Evolutionary conservation across 2,113 vertebrate genomes (phyloP).

Genomic region (Polypterus bichir): DNA sequence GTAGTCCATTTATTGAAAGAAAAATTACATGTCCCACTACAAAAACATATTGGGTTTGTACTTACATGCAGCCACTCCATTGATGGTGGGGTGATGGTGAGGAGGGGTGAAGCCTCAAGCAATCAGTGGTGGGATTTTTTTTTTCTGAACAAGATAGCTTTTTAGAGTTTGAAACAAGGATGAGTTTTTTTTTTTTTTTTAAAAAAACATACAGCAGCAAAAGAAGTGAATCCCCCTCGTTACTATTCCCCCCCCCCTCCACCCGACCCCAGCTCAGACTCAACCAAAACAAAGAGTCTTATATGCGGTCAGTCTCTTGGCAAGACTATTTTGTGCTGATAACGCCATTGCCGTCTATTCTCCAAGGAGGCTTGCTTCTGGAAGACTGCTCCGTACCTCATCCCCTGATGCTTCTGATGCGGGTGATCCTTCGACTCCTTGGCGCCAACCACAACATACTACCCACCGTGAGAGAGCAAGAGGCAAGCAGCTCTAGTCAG

Average conservation of each 20-base stretch:
- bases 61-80: conserved; percentile 27
- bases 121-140: conserved; percentile 31
- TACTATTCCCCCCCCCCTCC: conserved; percentile 24
- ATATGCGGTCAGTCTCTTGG: conserved; percentile 73
- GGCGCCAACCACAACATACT: conserved; percentile 91
- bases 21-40: conserved; percentile 42
- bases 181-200: conserved; percentile 45
- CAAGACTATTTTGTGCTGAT: conserved; percentile 60
- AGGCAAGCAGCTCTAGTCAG: conserved; percentile 73
- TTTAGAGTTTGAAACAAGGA: conserved; percentile 56
- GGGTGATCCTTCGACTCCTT: conserved; percentile 83
- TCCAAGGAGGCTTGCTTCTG: conserved; percentile 60
- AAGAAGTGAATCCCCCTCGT: background rate
- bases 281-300: conserved; percentile 80
- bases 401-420: conserved; percentile 65
- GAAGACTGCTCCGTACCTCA: conserved; percentile 62
- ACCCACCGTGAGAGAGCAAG: conserved; percentile 84
- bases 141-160: conserved; percentile 64
- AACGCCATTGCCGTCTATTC: conserved; percentile 67
- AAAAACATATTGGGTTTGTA: conserved; percentile 30
- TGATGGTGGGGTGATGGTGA: no score
- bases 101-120: conserved; percentile 31
- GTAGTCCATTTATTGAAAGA: conserved; percentile 48
- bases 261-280: conserved; percentile 44
- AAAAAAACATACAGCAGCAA: conserved; percentile 33